Evolutionary conservation across 64 coral and sea anemone species (phyloP), one percentile per base, ranked within the genome.

Genomic region (Hydrozoanthus tunicans): DNA sequence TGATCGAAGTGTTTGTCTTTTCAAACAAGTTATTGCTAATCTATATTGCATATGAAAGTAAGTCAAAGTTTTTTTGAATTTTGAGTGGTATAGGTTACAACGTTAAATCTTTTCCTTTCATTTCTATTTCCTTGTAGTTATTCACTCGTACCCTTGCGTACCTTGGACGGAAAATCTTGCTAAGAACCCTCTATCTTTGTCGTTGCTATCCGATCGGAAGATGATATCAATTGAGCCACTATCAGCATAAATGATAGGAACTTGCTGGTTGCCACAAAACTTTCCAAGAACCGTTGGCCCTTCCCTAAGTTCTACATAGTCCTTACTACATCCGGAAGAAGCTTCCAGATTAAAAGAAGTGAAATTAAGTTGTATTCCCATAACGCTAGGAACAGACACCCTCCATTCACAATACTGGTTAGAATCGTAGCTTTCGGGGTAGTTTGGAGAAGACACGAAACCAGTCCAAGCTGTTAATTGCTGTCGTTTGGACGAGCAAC

Each of bases 311-410:
- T 83, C 81, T 5, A 83, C 62, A n/a, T 83, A 83, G 17, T 83
- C 81, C 17, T 64, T 67, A 62, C 61, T 83, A 20, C 81, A 83
- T 4, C 32, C 32, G 5, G 14, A n/a, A 5, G 25, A 27, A 53
- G 51, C 12, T 26, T 83, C 81, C 81, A 83, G 51, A 13, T 56
- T 6, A 83, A 83, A 83, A 5, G 32, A 83, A 5, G 62, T 83
- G 51, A 83, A 83, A 32, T n/a, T 51, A 60, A 83, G 62, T 67
- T 83, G 81, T 68, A 83, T 54, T n/a, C 81, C 81, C 81, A 83
- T 83, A 53, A 66, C 15, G 11, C 81, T 68, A 3, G 81, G 81
- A 32, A 83, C 81, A 83, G 81, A 53, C 7, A 83, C 62, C 61
- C 63, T 83, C 81, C 81, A 83, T 5, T 5, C 3, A 64, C 81